Evolutionary conservation across 2,888 invertebrate species (phyloP).

Genomic region (Ichneumoninae sp.): DNA sequence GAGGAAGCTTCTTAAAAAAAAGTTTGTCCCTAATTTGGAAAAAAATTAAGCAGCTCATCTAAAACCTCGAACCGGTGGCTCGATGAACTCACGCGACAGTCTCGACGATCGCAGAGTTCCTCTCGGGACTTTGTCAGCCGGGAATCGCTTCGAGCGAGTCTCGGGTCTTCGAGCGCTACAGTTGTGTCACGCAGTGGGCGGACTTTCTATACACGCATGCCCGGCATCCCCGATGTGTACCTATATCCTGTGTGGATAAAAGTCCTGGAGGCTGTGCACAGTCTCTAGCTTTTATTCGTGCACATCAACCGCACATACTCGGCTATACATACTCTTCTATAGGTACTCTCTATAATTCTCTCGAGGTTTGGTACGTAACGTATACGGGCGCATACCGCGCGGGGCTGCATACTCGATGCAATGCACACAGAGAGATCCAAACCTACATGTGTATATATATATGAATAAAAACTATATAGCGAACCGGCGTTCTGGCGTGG

Average conservation of each 20-base stretch:
- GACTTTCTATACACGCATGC: slow-evolving; percentile 76
- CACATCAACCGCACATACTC: slow-evolving; percentile 1
- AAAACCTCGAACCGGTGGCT: neutral
- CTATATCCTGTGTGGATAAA: slow-evolving; percentile 48
- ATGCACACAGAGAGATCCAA: slow-evolving; percentile 34
- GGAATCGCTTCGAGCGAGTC: slow-evolving; percentile 19
- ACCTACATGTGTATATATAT: slow-evolving; percentile 4
- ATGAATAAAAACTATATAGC: slow-evolving; percentile 29
- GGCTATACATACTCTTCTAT: slow-evolving; percentile 5
- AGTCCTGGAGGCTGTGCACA: slow-evolving; percentile 48
- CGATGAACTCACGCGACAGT: neutral
- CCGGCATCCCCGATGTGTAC: slow-evolving; percentile 40
- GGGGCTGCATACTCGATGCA: slow-evolving; percentile 19
- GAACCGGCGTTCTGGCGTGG: slow-evolving; percentile 39
- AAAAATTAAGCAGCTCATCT: neutral
- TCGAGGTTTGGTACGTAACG: slow-evolving; percentile 38
- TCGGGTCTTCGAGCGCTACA: slow-evolving; percentile 34
- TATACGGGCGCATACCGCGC: slow-evolving; percentile 27
- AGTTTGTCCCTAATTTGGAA: neutral
- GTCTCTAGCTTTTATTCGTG: slow-evolving; percentile 41
- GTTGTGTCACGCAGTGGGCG: slow-evolving; percentile 78
- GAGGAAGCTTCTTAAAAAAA: neutral
- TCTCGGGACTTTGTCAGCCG: slow-evolving; percentile 23
- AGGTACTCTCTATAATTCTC: slow-evolving; percentile 17
- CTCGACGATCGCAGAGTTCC: slow-evolving; percentile 16